Base-by-base conservation (phyloP, 2,888 invertebrate species). In the Serrognathus titanus region DNA sequence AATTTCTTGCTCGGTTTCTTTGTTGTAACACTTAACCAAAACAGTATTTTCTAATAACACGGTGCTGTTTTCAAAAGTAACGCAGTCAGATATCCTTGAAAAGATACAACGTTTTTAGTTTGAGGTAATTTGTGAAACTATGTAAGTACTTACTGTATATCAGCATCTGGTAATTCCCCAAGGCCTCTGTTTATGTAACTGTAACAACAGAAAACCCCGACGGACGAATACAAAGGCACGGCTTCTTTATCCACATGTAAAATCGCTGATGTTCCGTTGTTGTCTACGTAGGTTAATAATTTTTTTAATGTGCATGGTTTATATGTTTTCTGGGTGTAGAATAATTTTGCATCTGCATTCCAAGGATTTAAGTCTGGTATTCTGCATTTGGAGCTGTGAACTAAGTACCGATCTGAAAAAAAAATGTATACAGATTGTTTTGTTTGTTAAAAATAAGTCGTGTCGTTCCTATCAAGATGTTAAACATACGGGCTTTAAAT, bases 291-390 rank as follows among this genome's bases (percentile, higher is more conserved):
- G 1, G 75, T 75, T 13, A 78, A 65, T 3, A 76, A 68, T 45
- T 71, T 68, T n/a, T 67, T 59, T 51, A 31, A 31, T 31, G 79
- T 75, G 67, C 86, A 87, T 0, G 79, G 63, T 58, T 81, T 80
- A 62, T 83, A 84, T 55, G 80, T 79, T 56, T 79, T 75, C 20
- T 80, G 79, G 43, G 79, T 79, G 58, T 83, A 81, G 60, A 81
- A 81, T 57, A 78, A 74, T 71, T 78, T 80, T 10, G 82, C 79
- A 59, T 83, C 81, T 5, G 70, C 66, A 56, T 84, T 82, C 62
- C 84, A 83, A 4, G 85, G 81, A 69, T 86, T 81, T 56, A 85
- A 65, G 59, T 85, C 82, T 11, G 83, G 80, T 70, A 88, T 87
- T 68, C 81, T 82, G 67, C 88, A 88, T 68, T 80, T 82, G 39